Evolutionary conservation across 35 echinoderm and acorn worm genomes (phyloP).

Genomic region (Amphiura filiformis): DNA sequence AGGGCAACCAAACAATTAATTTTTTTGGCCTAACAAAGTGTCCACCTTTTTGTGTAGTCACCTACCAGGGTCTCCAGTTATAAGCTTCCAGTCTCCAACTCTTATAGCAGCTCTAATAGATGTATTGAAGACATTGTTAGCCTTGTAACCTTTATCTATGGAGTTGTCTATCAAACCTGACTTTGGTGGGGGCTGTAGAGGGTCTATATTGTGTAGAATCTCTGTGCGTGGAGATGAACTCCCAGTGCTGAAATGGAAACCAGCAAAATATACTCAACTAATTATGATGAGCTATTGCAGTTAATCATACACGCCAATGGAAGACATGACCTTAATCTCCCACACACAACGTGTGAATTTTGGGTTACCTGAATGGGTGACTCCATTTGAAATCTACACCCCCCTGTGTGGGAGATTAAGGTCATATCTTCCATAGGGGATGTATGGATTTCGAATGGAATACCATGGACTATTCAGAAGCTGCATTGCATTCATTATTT

Average conservation of each 20-base stretch:
- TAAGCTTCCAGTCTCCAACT: conserved; percentile 76
- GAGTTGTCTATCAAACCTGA: neutral
- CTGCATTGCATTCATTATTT: neutral
- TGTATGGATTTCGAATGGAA: too few relatives aligned
- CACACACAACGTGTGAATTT: too few relatives aligned
- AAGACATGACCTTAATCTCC: too few relatives aligned
- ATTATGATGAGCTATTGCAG: neutral
- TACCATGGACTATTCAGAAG: too few relatives aligned
- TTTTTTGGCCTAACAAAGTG: neutral
- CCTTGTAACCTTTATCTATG: neutral
- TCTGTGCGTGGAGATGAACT: conserved; percentile 43
- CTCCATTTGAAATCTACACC: too few relatives aligned
- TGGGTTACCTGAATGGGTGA: too few relatives aligned
- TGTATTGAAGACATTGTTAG: conserved; percentile 14
- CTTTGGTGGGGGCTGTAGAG: neutral
- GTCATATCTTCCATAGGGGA: too few relatives aligned
- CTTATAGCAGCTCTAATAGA: conserved; percentile 64
- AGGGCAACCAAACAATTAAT: too few relatives aligned
- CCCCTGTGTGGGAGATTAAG: too few relatives aligned
- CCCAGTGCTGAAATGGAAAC: conserved; percentile 33
- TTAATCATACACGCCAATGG: too few relatives aligned
- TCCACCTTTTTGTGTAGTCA: neutral
- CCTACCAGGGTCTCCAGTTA: conserved; percentile 74
- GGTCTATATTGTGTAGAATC: conserved; percentile 73
- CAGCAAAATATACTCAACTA: neutral